These are phyloP conservation scores for Plumapathes pennacea DNA, from an alignment of 92 coral and sea anemone species.

Conservation along the genomic window DNA sequence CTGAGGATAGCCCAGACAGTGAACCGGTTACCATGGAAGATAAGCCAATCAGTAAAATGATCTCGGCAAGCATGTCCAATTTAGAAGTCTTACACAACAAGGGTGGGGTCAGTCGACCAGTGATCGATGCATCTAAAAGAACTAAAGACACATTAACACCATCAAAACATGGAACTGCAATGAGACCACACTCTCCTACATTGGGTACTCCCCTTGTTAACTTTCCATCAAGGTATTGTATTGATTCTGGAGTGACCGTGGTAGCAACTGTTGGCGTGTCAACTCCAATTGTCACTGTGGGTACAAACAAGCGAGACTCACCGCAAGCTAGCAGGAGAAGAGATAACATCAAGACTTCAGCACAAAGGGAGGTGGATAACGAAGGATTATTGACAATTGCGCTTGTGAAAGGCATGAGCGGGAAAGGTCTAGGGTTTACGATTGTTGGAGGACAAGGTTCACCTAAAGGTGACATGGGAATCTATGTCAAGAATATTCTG, in stretches of 20 bases:
- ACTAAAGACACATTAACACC: not conserved
- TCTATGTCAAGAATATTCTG: slow-evolving; percentile 76
- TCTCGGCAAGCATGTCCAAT: not conserved
- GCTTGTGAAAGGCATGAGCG: slow-evolving; percentile 84
- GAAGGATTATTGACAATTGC: slow-evolving; percentile 71
- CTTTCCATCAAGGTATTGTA: slow-evolving; percentile 58
- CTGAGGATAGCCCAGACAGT: slow-evolving; percentile 65
- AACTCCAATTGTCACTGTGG: slow-evolving; percentile 56
- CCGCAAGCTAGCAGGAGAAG: slow-evolving; percentile 48
- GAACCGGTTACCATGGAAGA: slow-evolving; percentile 73
- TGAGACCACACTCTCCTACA: slow-evolving; percentile 51
- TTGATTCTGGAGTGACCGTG: slow-evolving; percentile 29
- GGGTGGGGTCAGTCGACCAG: slow-evolving; percentile 14
- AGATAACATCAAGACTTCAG: slow-evolving; percentile 16
- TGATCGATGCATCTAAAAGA: slow-evolving; percentile 32
- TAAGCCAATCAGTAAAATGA: slow-evolving; percentile 43
- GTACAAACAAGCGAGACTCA: slow-evolving; percentile 73
- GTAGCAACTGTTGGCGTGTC: slow-evolving; percentile 66
- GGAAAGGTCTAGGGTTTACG: slow-evolving; percentile 93
- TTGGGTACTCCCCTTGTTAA: slow-evolving; percentile 40
- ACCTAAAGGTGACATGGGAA: slow-evolving; percentile 84
- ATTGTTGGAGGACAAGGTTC: slow-evolving; percentile 96
- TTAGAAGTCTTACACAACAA: not conserved
- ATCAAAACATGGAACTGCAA: slow-evolving; percentile 10
- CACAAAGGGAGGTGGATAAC: slow-evolving; percentile 12